Evolutionary conservation across 2,113 vertebrate species (phyloP), one percentile per base, ranked within the genome.

Genomic region (Apeltes quadracus): DNA sequence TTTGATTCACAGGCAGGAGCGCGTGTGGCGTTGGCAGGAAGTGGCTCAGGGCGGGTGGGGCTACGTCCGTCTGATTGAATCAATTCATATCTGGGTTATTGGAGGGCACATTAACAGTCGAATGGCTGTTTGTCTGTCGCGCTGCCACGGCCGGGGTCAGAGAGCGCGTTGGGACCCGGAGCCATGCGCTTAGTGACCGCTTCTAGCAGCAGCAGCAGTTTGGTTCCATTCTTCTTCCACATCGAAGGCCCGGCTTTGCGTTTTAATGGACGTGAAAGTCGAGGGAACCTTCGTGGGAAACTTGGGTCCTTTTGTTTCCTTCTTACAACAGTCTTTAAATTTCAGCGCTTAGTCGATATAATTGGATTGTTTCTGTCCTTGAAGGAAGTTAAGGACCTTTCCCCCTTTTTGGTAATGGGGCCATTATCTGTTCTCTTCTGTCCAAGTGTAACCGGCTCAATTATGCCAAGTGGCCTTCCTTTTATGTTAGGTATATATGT

Each of bases 161-260:
- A 56, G 62, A 50, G 16, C 1, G 15, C 39, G 20, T 55, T 22
- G 36, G 12, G 29, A 74, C 5, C 5, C 51, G 55, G 46, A 63
- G 18, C 57, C 22, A 58, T 69, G 12, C 65, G 36, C 2, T 55
- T 43, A 14, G 27, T 29, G 65, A 20, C 25, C 29, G n/a, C n/a
- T n/a, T n/a, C n/a, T n/a, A n/a, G n/a, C n/a, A n/a, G n/a, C n/a
- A n/a, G n/a, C n/a, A n/a, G n/a, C n/a, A n/a, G n/a, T n/a, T n/a
- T n/a, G n/a, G n/a, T n/a, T n/a, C n/a, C n/a, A n/a, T n/a, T n/a
- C 68, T 72, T 32, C 46, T 44, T 56, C 75, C 59, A 69, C 77
- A 41, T 54, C 44, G 27, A 63, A 39, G 71, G 61, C 61, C 38
- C 22, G 12, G 5, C 1, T 41, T 58, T 7, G 62, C 59, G 64